These are phyloP conservation scores for Cololabis saira DNA, from an alignment of 2,113 vertebrate species.

Conservation along the genomic window DNA sequence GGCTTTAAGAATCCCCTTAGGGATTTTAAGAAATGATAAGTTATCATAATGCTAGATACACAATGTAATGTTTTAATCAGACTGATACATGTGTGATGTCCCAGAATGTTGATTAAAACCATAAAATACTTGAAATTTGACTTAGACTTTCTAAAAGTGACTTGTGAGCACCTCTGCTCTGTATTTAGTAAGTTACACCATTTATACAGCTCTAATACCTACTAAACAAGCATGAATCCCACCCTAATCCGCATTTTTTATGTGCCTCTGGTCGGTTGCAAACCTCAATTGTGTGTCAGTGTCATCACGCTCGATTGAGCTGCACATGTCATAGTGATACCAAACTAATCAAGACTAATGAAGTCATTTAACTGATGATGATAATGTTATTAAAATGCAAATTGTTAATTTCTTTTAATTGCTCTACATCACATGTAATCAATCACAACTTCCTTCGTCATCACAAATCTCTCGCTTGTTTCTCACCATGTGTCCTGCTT, in stretches of 20 bases:
- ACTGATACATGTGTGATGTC: too few species aligned
- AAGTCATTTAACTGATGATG: constrained; percentile 92
- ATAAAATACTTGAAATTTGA: too few species aligned
- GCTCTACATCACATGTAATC: constrained; percentile 90
- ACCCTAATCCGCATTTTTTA: not conserved
- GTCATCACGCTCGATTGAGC: constrained; percentile 79
- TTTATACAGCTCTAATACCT: not conserved
- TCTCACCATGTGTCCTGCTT: not conserved
- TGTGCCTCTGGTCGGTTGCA: constrained; percentile 33
- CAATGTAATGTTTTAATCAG: too few species aligned
- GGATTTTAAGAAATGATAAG: too few species aligned
- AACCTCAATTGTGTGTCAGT: constrained; percentile 67
- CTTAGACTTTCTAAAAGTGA: too few species aligned
- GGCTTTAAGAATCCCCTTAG: too few species aligned
- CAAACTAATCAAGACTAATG: constrained; percentile 97
- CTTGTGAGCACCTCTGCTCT: too few species aligned
- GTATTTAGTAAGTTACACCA: not conserved
- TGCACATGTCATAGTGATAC: constrained; percentile 81
- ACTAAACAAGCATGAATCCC: not conserved
- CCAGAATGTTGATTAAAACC: too few species aligned
- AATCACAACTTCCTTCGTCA: constrained; percentile 81
- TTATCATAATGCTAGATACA: too few species aligned
- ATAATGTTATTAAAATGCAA: constrained; percentile 99
- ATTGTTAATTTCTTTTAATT: constrained; percentile 94
- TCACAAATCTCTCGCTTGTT: constrained; percentile 30